phyloP scores from a whole-genome alignment of 2,888 invertebrate species.

The Zeuzera pyrina region DNA sequence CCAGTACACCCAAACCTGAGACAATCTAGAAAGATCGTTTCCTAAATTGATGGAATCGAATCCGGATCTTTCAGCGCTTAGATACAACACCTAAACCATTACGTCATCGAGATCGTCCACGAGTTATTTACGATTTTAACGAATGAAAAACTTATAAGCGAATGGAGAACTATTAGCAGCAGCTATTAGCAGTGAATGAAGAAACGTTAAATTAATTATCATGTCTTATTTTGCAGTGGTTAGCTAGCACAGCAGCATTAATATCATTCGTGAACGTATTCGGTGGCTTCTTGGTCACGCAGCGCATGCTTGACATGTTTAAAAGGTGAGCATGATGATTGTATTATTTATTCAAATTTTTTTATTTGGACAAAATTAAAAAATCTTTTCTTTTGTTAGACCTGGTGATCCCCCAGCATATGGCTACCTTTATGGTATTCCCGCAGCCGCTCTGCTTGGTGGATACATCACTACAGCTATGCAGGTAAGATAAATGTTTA shows the following conservation, averaged over 20 bases:
- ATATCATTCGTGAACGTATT: slow-evolving; percentile 93
- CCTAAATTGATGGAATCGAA: too few relatives aligned
- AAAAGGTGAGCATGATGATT: slow-evolving; percentile 67
- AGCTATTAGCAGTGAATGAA: neutral
- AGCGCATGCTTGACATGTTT: slow-evolving; percentile 95
- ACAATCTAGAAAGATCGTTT: too few relatives aligned
- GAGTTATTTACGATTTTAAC: too few relatives aligned
- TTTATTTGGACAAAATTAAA: neutral
- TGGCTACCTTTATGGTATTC: slow-evolving; percentile 85
- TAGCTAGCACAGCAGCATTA: slow-evolving; percentile 88
- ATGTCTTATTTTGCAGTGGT: slow-evolving; percentile 54
- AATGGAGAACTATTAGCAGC: too few relatives aligned
- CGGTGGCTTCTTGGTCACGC: slow-evolving; percentile 91
- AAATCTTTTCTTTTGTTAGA: too few relatives aligned
- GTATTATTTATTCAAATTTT: too few relatives aligned
- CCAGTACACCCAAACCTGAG: too few relatives aligned
- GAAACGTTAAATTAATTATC: neutral
- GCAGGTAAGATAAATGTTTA: slow-evolving; percentile 53
- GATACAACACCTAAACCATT: too few relatives aligned
- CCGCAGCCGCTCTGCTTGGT: slow-evolving; percentile 80
- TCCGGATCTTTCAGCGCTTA: too few relatives aligned
- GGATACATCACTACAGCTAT: slow-evolving; percentile 77
- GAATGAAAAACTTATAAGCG: too few relatives aligned
- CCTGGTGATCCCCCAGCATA: slow-evolving; percentile 90
- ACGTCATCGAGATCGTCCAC: too few relatives aligned